These are phyloP conservation scores for Colletes gigas DNA, from an alignment of 1,140 invertebrate species.

Conservation along the genomic window DNA sequence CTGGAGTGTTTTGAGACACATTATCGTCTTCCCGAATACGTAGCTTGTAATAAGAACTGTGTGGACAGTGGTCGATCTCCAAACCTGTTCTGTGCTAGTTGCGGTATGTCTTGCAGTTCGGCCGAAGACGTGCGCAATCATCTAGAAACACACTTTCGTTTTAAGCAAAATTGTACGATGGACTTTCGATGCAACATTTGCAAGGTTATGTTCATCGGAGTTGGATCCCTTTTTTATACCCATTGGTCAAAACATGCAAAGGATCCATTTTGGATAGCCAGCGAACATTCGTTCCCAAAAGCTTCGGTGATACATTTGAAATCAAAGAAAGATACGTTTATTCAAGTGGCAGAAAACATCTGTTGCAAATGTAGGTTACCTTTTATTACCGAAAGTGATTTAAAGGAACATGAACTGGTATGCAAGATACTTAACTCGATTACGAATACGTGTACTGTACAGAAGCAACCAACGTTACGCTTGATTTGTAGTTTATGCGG, in stretches of 20 bases:
- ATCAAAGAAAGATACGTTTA: conserved; percentile 42
- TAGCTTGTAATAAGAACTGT: conserved; percentile 57
- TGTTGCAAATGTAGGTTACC: conserved; percentile 70
- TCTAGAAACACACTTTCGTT: conserved; percentile 62
- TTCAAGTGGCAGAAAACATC: conserved; percentile 72
- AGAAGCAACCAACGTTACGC: background rate
- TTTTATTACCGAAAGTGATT: conserved; percentile 57
- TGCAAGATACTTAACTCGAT: conserved; percentile 16
- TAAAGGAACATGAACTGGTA: conserved; percentile 57
- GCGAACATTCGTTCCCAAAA: conserved; percentile 70
- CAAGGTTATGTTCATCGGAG: conserved; percentile 73
- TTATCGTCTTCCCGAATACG: conserved; percentile 49
- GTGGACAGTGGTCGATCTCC: conserved; percentile 42
- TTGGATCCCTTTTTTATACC: conserved; percentile 69
- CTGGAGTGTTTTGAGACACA: conserved; percentile 74
- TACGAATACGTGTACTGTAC: background rate
- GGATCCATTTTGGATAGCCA: conserved; percentile 68
- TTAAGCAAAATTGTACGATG: conserved; percentile 48
- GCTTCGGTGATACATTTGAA: conserved; percentile 47
- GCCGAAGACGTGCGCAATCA: conserved; percentile 68
- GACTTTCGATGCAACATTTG: conserved; percentile 76
- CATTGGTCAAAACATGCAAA: conserved; percentile 75
- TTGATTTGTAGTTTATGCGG: conserved; percentile 62
- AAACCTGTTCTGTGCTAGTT: conserved; percentile 72
- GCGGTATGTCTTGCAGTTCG: conserved; percentile 58